Percentiles rank a stretch among this genome's conserved stretches.
Evolutionary conservation across 2,888 invertebrate species (phyloP).

Genomic region (Ametastegia equiseti): DNA sequence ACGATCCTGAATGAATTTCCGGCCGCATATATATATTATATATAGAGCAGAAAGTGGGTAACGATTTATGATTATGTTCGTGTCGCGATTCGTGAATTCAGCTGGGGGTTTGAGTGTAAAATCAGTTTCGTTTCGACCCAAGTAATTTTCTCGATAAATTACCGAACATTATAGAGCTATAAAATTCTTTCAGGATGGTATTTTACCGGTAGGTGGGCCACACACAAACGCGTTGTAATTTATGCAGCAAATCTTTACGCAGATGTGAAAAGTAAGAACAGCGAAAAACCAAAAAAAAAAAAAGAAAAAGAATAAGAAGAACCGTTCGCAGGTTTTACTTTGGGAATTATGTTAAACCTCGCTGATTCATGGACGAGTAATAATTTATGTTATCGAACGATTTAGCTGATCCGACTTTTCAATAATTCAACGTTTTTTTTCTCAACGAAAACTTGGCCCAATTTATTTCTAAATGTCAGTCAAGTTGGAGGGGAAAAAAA

Average conservation of each 20-base stretch:
- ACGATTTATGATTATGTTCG: conserved; percentile 19
- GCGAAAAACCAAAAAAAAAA: too few species aligned
- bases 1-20: background rate
- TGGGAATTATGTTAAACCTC: background rate
- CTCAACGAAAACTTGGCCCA: background rate
- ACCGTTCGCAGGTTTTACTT: background rate
- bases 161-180: background rate
- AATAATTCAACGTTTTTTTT: background rate
- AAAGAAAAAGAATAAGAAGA: conserved; percentile 2
- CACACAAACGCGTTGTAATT: background rate
- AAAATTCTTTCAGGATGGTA: background rate
- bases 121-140: background rate
- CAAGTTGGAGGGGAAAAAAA: background rate
- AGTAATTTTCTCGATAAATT: conserved; percentile 12
- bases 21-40: too few species aligned
- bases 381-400: background rate
- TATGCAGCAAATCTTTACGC: background rate
- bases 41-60: background rate
- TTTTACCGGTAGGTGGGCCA: background rate
- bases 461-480: background rate
- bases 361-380: conserved; percentile 7
- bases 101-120: background rate
- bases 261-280: too few species aligned
- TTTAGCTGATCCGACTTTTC: background rate
- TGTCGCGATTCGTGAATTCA: conserved; percentile 25